Conservation (phyloP, 1,140 invertebrate genomes). For the Melipona quadrifasciata region DNA sequence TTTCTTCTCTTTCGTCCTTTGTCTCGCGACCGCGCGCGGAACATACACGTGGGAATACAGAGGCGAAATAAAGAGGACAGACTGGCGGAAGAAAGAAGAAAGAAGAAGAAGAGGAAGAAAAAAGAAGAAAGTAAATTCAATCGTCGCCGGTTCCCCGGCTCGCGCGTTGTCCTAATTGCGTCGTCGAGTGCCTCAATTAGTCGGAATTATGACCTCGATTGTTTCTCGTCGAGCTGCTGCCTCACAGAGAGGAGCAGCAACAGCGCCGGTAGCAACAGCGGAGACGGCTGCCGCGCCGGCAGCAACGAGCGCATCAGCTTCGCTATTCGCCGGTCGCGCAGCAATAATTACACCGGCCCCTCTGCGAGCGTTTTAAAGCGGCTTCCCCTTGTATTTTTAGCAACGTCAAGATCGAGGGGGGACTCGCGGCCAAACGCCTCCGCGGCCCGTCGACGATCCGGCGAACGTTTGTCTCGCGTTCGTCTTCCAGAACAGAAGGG, state of each 20-base stretch:
- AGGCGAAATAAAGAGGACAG: not conserved
- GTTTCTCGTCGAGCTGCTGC: slow-evolving; percentile 38
- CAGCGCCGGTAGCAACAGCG: slow-evolving; percentile 40
- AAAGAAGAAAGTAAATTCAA: slow-evolving; percentile 10
- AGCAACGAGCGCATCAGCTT: slow-evolving; percentile 40
- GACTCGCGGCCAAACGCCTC: not conserved
- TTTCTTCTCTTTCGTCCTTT: not conserved
- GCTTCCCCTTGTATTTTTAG: slow-evolving; percentile 65
- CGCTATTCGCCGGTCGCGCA: slow-evolving; percentile 13
- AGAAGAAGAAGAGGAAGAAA: not conserved
- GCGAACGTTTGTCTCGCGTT: not conserved
- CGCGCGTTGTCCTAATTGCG: slow-evolving; percentile 47
- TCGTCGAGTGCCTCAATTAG: slow-evolving; percentile 52
- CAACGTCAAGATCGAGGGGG: slow-evolving; percentile 50
- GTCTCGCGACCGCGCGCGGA: not conserved
- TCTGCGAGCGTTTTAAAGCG: slow-evolving; percentile 55
- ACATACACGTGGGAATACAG: not conserved
- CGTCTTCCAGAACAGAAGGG: not conserved
- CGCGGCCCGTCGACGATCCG: not conserved
- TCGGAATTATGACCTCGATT: slow-evolving; percentile 58
- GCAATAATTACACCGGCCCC: slow-evolving; percentile 62
- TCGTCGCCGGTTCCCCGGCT: not conserved
- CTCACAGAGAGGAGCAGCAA: not conserved
- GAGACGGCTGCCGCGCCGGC: slow-evolving; percentile 2
- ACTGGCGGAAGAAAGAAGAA: not conserved